Evolutionary conservation across 2,113 vertebrate genomes (phyloP).

Genomic region (Numenius arquata): DNA sequence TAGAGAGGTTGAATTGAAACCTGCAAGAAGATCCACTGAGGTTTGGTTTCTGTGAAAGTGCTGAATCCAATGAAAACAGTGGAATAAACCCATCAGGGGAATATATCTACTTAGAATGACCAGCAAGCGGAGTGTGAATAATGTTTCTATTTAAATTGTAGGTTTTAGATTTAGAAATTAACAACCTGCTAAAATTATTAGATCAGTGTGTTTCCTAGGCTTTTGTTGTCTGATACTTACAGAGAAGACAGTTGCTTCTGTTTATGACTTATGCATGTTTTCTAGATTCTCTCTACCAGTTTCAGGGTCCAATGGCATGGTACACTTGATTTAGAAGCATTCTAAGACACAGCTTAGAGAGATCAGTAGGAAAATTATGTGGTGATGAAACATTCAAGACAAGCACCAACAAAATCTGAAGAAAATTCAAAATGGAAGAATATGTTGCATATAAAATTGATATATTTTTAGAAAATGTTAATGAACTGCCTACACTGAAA

Average conservation of each 20-base stretch:
- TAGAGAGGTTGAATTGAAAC: neutral
- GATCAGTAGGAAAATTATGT: neutral
- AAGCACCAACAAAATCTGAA: neutral
- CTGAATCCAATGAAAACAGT: neutral
- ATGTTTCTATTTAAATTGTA: neutral
- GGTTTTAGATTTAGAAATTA: neutral
- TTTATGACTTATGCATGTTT: neutral
- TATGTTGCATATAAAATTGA: neutral
- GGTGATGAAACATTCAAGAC: neutral
- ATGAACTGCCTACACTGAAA: neutral
- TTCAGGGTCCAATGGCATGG: neutral
- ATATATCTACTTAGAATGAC: neutral
- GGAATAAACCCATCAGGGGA: neutral
- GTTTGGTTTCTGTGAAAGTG: neutral
- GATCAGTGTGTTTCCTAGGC: neutral
- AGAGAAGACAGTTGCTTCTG: neutral
- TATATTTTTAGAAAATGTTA: neutral
- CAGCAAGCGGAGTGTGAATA: neutral
- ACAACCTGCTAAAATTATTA: neutral
- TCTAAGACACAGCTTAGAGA: neutral
- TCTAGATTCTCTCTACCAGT: neutral
- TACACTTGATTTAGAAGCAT: neutral
- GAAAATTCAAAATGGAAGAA: neutral
- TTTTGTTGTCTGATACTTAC: neutral
- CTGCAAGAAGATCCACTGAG: neutral